Evolutionary conservation across 92 coral and sea anemone species (phyloP), one percentile per base, ranked within the genome.

Genomic region (Nematostella vectensis): DNA sequence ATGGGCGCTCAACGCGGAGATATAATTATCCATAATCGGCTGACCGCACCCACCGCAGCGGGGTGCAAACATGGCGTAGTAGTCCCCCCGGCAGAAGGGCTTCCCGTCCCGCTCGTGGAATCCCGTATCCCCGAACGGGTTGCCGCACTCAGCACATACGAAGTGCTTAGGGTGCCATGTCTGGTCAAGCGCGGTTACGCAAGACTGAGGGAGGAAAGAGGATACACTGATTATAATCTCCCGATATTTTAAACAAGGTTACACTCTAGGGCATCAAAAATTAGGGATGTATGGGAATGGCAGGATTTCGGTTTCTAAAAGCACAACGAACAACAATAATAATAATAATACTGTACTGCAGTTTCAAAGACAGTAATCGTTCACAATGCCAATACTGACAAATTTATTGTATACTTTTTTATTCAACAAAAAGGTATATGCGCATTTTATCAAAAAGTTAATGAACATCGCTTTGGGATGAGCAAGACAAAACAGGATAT

Each of bases 161-260:
- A 91, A 91, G 47, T 86, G 95, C 56, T 91, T 95, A 4, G 94
- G 98, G 70, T 91, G 98, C 98, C 98, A 91, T 1, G 98, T 91
- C 71, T 91, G 94, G 63, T 82, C 98, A 61, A 91, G 48, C 18
- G 98, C 98, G 37, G 98, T 91, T 27, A 85, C 98, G 68, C 98
- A 91, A 3, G 98, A 91, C 98, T 91, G 69, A 3, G 55, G 36
- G 57, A n/a, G 25, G 25, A 33, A 59, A 26, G 10, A 21, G 22
- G 25, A 39, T 17, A 2, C n/a, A n/a, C n/a, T n/a, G n/a, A n/a
- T n/a, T n/a, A n/a, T n/a, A n/a, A n/a, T n/a, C 11, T 20, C 26
- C 21, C 8, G 27, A 11, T 28, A 57, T 18, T 2, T 24, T 0
- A 59, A 18, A 25, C 10, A n/a, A 59, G 15, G 11, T 8, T 9